A percentile compares a stretch with the other conserved stretches of the same genome.
Conservation (phyloP, 1,140 invertebrate genomes). For the Trichogramma pretiosum region DNA sequence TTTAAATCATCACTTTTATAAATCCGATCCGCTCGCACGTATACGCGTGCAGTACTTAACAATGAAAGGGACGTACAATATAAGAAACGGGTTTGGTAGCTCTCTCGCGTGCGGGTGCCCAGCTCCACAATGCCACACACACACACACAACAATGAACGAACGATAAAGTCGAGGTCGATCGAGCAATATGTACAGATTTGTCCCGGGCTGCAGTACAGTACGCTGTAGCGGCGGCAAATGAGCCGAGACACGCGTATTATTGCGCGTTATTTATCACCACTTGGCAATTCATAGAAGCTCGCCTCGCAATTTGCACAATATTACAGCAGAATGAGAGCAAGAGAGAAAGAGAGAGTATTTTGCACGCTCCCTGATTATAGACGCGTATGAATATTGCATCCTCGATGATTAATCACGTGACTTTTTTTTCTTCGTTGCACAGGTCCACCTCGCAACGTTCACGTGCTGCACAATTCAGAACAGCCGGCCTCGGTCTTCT, state of each 20-base stretch:
- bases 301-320: no score
- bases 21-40: no score
- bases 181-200: slow-evolving; percentile 6
- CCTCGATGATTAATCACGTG: neutral
- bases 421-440: slow-evolving; percentile 26
- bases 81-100: no score
- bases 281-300: slow-evolving; percentile 13
- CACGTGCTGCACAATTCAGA: slow-evolving; percentile 92
- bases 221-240: neutral
- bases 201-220: slow-evolving; percentile 3
- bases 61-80: no score
- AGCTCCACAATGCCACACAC: no score
- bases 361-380: neutral
- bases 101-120: no score
- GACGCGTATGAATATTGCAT: slow-evolving; percentile 11
- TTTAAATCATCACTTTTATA: no score
- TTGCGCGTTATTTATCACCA: slow-evolving; percentile 10
- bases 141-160: no score
- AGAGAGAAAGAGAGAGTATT: no score
- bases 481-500: slow-evolving; percentile 88
- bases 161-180: no score
- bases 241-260: slow-evolving; percentile 5
- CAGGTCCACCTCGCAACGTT: slow-evolving; percentile 62
- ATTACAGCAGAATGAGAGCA: no score
- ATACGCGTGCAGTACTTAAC: no score